These are phyloP conservation scores for Sarcophaga peregrina DNA, from an alignment of 1,140 invertebrate species.

Conservation along the genomic window DNA sequence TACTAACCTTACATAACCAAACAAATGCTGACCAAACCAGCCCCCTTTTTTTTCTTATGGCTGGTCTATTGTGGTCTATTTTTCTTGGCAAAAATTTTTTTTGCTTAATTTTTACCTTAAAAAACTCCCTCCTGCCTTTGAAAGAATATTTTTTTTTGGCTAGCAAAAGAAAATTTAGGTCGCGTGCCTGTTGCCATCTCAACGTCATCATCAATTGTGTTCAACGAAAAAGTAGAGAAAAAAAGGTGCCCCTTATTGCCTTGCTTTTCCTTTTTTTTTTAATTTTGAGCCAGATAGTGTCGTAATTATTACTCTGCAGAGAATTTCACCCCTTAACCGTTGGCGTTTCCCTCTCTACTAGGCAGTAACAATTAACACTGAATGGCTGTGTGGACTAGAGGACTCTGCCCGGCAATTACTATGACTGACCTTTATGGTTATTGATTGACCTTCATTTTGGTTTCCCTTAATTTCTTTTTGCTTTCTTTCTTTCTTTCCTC, in stretches of 20 bases:
- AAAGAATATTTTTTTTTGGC: too few species aligned
- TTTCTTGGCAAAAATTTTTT: background rate
- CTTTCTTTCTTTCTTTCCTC: too few species aligned
- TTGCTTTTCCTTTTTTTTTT: too few species aligned
- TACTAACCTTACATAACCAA: background rate
- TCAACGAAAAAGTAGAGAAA: too few species aligned
- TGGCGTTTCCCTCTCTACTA: background rate
- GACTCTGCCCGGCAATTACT: background rate
- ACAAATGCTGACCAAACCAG: background rate
- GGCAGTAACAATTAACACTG: background rate
- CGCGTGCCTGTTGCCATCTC: too few species aligned
- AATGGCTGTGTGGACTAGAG: background rate
- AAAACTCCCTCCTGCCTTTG: too few species aligned
- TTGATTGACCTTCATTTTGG: slow-evolving; percentile 37
- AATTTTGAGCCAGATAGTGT: too few species aligned
- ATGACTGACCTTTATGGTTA: slow-evolving; percentile 26
- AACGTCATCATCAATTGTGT: too few species aligned
- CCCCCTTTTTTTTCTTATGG: background rate
- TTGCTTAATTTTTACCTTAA: too few species aligned
- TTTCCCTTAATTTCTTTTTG: too few species aligned
- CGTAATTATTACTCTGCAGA: background rate
- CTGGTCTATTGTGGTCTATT: background rate
- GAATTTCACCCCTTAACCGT: background rate
- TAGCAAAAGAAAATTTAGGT: too few species aligned
- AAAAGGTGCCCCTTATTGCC: too few species aligned